These are phyloP conservation scores for Tetranychus piercei DNA, from an alignment of 2,888 invertebrate species.

Conservation along the genomic window DNA sequence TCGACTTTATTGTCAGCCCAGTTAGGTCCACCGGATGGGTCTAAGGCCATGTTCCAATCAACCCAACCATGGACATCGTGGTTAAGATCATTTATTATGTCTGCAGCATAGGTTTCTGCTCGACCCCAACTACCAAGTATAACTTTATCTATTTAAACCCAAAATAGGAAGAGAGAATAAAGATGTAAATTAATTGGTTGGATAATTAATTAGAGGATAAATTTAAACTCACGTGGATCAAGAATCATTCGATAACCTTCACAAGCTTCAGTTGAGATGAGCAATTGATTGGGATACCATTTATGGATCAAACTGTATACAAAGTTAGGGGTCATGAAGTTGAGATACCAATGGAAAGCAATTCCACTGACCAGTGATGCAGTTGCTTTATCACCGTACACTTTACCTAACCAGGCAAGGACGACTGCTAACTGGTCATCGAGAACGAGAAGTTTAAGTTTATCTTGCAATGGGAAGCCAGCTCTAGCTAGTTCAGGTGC, in stretches of 20 bases:
- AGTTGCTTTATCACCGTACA: slow-evolving; percentile 28
- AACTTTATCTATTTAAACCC: slow-evolving; percentile 14
- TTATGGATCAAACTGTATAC: slow-evolving; percentile 37
- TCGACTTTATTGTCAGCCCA: slow-evolving; percentile 40
- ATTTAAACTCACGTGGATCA: background rate
- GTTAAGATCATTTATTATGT: slow-evolving; percentile 34
- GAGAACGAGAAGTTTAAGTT: slow-evolving; percentile 49
- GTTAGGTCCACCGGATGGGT: slow-evolving; percentile 38
- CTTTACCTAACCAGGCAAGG: background rate
- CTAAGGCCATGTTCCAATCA: slow-evolving; percentile 41
- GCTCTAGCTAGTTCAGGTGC: slow-evolving; percentile 50
- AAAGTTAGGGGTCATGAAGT: slow-evolving; percentile 31
- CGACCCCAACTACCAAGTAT: slow-evolving; percentile 48
- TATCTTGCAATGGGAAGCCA: slow-evolving; percentile 37
- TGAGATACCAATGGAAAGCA: slow-evolving; percentile 65
- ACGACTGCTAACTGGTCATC: slow-evolving; percentile 41
- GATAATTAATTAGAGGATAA: background rate
- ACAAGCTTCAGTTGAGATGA: slow-evolving; percentile 64
- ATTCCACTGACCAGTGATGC: slow-evolving; percentile 46
- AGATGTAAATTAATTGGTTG: background rate
- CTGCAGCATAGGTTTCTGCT: slow-evolving; percentile 44
- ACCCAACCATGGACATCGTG: slow-evolving; percentile 40
- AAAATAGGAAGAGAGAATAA: background rate
- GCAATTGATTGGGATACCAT: slow-evolving; percentile 45
- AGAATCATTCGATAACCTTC: slow-evolving; percentile 35